Conservation (phyloP, 53 echinoderm and acorn worm genomes). For the Glandiceps talaboti region DNA sequence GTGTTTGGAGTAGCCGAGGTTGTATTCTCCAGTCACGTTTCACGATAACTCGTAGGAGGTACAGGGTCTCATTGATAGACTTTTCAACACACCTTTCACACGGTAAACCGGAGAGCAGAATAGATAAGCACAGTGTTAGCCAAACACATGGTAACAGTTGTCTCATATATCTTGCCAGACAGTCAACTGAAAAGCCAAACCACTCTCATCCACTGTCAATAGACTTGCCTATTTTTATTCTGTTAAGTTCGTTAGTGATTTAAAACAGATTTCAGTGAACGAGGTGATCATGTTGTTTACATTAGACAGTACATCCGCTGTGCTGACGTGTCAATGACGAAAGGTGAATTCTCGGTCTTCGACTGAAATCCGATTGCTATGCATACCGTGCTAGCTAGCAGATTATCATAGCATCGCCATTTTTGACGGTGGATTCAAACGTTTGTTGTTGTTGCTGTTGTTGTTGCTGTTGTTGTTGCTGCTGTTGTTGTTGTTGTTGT, state of each 20-base stretch:
- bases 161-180: neutral
- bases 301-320: neutral
- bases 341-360: neutral
- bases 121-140: neutral
- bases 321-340: neutral
- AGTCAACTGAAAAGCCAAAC: neutral
- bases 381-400: too few species aligned
- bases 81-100: neutral
- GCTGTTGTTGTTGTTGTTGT: too few species aligned
- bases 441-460: too few species aligned
- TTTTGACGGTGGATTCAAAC: too few species aligned
- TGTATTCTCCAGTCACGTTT: neutral
- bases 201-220: neutral
- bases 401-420: too few species aligned
- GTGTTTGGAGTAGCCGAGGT: neutral
- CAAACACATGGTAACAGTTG: neutral
- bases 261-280: neutral
- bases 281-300: neutral
- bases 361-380: too few species aligned
- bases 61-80: neutral
- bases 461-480: too few species aligned
- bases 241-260: neutral
- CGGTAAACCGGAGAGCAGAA: neutral
- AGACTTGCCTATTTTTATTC: neutral
- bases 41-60: neutral